phyloP scores from a whole-genome alignment of 2,113 vertebrate genomes.

The Speoplatyrhinus poulsoni region DNA sequence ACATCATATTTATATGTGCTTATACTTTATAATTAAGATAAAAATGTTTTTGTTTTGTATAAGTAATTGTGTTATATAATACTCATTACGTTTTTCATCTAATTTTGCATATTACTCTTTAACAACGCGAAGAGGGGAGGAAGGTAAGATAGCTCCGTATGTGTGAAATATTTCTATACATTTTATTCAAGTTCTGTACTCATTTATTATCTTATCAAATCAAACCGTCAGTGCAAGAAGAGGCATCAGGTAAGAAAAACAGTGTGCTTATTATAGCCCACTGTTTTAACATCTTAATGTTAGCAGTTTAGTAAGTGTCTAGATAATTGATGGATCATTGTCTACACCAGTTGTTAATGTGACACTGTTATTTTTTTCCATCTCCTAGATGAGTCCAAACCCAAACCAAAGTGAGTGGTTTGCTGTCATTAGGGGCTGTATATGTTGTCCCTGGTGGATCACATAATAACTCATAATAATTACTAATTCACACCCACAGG shows the following conservation, averaged over 20 bases:
- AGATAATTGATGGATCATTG: background rate
- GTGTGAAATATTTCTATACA: background rate
- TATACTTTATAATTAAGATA: background rate
- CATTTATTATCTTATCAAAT: conserved; percentile 11
- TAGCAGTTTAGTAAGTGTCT: background rate
- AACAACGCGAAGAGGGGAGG: conserved; percentile 56
- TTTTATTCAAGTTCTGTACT: background rate
- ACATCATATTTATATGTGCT: conserved; percentile 2
- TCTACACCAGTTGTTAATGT: background rate
- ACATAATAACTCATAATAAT: background rate
- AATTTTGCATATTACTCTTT: conserved; percentile 13
- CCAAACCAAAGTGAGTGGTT: conserved; percentile 76
- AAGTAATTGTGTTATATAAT: background rate
- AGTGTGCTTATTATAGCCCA: background rate
- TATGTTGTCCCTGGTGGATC: background rate
- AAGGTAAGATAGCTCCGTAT: conserved; percentile 53
- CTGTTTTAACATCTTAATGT: too few species aligned
- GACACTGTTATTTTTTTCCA: conserved; percentile 5
- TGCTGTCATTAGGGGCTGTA: background rate
- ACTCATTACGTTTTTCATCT: background rate
- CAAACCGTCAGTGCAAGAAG: conserved; percentile 31
- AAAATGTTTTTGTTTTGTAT: background rate
- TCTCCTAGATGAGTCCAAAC: conserved; percentile 69
- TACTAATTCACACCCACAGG: conserved; percentile 37
- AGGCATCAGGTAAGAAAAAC: conserved; percentile 23